Evolutionary conservation across 2,888 invertebrate species (phyloP).

Genomic region (Phaonia tiefii): DNA sequence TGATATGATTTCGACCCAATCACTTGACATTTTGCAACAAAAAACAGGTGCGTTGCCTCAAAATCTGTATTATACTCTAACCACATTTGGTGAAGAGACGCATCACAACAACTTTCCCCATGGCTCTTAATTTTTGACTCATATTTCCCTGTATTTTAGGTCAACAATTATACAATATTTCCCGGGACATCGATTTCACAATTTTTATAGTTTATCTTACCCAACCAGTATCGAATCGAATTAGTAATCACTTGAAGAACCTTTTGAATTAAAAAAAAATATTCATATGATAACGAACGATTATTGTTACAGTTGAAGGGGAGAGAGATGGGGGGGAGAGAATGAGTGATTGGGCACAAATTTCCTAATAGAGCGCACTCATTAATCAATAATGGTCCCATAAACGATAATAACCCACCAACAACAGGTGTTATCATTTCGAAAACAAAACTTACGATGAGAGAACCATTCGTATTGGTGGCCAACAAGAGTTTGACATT

Average conservation of each 20-base stretch:
- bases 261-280: background rate
- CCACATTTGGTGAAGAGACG: too few species aligned
- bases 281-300: background rate
- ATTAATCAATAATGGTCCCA: constrained; percentile 40
- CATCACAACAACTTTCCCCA: too few species aligned
- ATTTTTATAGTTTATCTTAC: too few species aligned
- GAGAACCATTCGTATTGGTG: constrained; percentile 7
- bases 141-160: too few species aligned
- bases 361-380: background rate
- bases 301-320: background rate
- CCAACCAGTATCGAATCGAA: too few species aligned
- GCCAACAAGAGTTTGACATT: constrained; percentile 1
- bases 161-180: too few species aligned
- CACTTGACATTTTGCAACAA: too few species aligned
- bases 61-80: too few species aligned
- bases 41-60: too few species aligned
- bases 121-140: too few species aligned
- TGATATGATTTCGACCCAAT: too few species aligned
- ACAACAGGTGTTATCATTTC: constrained; percentile 46
- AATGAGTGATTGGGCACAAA: background rate
- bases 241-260: background rate
- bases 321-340: background rate
- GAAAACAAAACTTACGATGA: constrained; percentile 1
- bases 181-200: too few species aligned
- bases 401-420: background rate